Evolutionary conservation across 1,140 invertebrate genomes (phyloP).

Genomic region (Neodiprion pinetum): DNA sequence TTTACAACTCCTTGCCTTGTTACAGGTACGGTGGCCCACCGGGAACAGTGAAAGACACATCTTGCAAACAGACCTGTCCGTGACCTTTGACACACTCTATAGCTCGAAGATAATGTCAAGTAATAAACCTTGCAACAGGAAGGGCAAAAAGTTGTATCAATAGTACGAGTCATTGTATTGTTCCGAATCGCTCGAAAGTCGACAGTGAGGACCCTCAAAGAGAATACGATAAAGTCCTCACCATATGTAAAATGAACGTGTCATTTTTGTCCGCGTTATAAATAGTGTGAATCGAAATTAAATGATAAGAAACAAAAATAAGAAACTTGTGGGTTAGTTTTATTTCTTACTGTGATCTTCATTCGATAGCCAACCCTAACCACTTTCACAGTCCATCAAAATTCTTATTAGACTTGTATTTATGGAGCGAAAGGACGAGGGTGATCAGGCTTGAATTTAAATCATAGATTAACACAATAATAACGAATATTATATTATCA

Average conservation of each 20-base stretch:
- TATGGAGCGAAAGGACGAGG: too few relatives aligned
- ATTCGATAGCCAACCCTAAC: too few relatives aligned
- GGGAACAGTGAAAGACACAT: neutral
- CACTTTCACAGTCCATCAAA: too few relatives aligned
- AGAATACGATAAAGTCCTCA: neutral
- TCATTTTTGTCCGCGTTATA: constrained; percentile 1
- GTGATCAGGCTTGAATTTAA: neutral
- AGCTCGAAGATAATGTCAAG: too few relatives aligned
- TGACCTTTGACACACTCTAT: too few relatives aligned
- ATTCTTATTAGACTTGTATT: too few relatives aligned
- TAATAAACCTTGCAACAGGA: too few relatives aligned
- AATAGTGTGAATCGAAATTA: constrained; percentile 1
- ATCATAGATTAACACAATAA: constrained; percentile 6
- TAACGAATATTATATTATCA: neutral
- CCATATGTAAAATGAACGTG: neutral
- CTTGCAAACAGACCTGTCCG: neutral
- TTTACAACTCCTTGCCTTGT: constrained; percentile 52
- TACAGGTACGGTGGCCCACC: constrained; percentile 21
- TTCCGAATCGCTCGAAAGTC: too few relatives aligned
- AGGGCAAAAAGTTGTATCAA: too few relatives aligned
- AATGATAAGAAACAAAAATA: neutral
- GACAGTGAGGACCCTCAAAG: neutral
- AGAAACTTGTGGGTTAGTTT: too few relatives aligned
- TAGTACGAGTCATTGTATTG: too few relatives aligned
- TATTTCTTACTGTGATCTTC: too few relatives aligned